Conservation (phyloP, 2,888 invertebrate species). For the Eugnorisma glareosa region DNA sequence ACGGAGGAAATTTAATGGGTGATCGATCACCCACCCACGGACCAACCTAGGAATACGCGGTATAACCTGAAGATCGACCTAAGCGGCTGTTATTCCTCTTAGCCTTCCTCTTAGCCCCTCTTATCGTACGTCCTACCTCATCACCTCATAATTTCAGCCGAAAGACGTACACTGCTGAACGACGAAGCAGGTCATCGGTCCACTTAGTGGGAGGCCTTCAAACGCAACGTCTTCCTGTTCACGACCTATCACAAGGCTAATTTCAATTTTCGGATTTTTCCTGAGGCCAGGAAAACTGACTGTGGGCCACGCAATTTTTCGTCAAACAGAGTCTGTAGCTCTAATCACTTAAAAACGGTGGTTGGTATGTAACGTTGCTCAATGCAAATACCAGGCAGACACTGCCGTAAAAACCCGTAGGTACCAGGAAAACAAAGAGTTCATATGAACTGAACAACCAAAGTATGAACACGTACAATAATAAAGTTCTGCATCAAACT, state of each 20-base stretch:
- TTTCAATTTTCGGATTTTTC: background rate
- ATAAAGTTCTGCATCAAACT: conserved; percentile 63
- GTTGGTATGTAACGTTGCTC: too few species aligned
- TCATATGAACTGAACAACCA: conserved; percentile 32
- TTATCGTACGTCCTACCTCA: background rate
- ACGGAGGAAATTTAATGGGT: too few species aligned
- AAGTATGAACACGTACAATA: conserved; percentile 55
- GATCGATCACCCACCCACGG: too few species aligned
- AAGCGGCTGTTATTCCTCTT: too few species aligned
- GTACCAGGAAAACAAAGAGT: conserved; percentile 11
- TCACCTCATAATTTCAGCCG: too few species aligned
- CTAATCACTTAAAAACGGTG: background rate
- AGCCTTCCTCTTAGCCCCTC: too few species aligned
- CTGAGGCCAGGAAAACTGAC: background rate
- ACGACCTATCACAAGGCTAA: background rate
- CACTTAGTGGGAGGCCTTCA: too few species aligned
- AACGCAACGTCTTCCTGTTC: too few species aligned
- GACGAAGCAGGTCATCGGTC: too few species aligned
- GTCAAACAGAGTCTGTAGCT: background rate
- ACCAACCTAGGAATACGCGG: too few species aligned
- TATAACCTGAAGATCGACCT: too few species aligned
- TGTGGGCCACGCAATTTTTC: background rate
- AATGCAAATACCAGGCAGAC: conserved; percentile 26
- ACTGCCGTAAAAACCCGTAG: conserved; percentile 4
- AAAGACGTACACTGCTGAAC: too few species aligned